A percentile compares a stretch with the other conserved stretches of the same genome.
phyloP scores from a whole-genome alignment of 2,113 vertebrate genomes.

The Erythrolamprus reginae region DNA sequence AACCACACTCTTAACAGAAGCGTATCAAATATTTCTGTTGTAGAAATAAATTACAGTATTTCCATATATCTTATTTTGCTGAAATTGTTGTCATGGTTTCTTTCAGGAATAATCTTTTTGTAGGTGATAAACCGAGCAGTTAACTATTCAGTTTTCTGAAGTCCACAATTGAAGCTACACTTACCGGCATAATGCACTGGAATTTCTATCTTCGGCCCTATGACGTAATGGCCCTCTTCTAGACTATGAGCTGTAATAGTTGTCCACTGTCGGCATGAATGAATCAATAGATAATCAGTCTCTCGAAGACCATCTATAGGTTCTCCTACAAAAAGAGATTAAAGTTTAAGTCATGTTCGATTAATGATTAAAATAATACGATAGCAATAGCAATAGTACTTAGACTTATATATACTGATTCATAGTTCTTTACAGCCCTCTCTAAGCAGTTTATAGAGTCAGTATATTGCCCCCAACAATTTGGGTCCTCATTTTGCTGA shows the following conservation, averaged over 20 bases:
- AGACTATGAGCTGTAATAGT: conserved; percentile 98
- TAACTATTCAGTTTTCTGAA: conserved; percentile 4
- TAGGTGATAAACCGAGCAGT: neutral
- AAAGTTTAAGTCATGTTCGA: conserved; percentile 4
- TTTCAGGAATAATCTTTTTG: neutral
- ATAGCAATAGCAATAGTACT: too few relatives aligned
- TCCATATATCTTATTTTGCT: neutral
- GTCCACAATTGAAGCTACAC: conserved; percentile 17
- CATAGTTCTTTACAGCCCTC: too few relatives aligned
- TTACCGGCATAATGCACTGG: conserved; percentile 98
- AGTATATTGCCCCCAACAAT: too few relatives aligned
- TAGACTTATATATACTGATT: too few relatives aligned
- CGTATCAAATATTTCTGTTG: conserved; percentile 11
- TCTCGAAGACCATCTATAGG: conserved; percentile 90
- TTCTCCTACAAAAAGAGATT: conserved; percentile 77
- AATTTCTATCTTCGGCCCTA: conserved; percentile 99
- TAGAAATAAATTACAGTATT: neutral
- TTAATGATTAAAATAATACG: neutral
- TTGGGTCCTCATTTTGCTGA: too few relatives aligned
- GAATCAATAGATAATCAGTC: conserved; percentile 93
- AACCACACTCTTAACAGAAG: neutral
- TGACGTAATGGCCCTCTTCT: conserved; percentile 98
- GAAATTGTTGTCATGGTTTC: neutral
- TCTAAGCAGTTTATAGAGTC: too few relatives aligned
- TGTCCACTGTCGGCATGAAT: conserved; percentile 98